Conservation (phyloP, 2,888 invertebrate genomes). For the Tuta absoluta region DNA sequence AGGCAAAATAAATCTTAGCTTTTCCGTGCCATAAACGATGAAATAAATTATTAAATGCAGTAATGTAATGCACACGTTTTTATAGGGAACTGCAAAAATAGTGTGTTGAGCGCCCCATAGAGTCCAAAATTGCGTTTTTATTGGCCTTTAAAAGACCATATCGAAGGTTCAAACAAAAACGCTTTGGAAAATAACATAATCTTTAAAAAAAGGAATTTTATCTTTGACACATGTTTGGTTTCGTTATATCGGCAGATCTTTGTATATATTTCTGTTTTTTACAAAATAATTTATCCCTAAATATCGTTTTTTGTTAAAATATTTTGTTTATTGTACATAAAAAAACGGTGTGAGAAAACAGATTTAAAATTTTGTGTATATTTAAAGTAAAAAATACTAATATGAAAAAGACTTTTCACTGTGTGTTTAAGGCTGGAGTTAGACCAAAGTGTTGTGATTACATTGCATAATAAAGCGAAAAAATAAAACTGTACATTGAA, state of each 20-base stretch:
- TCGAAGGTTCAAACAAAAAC: constrained; percentile 73
- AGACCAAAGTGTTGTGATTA: constrained; percentile 83
- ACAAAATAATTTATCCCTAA: constrained; percentile 48
- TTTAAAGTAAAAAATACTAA: constrained; percentile 35
- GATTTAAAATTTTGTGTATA: constrained; percentile 27
- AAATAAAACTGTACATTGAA: constrained; percentile 57
- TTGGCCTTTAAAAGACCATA: constrained; percentile 60
- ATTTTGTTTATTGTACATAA: constrained; percentile 34
- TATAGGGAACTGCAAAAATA: constrained; percentile 76
- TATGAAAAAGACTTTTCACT: constrained; percentile 46
- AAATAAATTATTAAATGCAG: constrained; percentile 32
- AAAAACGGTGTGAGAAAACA: constrained; percentile 39
- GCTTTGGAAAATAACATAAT: constrained; percentile 50
- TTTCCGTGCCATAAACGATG: constrained; percentile 53
- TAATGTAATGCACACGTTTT: constrained; percentile 67
- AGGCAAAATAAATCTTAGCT: neutral
- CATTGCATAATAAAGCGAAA: constrained; percentile 57
- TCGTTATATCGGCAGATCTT: constrained; percentile 76
- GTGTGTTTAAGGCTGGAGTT: constrained; percentile 83
- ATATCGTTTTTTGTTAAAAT: constrained; percentile 37
- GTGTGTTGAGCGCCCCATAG: constrained; percentile 59
- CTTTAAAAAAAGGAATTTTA: constrained; percentile 25
- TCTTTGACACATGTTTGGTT: constrained; percentile 61
- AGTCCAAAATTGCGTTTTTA: constrained; percentile 66
- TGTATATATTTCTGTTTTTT: constrained; percentile 68